Evolutionary conservation across 2,113 vertebrate species (phyloP), one percentile per base, ranked within the genome.

Genomic region (Cromileptes altivelis): DNA sequence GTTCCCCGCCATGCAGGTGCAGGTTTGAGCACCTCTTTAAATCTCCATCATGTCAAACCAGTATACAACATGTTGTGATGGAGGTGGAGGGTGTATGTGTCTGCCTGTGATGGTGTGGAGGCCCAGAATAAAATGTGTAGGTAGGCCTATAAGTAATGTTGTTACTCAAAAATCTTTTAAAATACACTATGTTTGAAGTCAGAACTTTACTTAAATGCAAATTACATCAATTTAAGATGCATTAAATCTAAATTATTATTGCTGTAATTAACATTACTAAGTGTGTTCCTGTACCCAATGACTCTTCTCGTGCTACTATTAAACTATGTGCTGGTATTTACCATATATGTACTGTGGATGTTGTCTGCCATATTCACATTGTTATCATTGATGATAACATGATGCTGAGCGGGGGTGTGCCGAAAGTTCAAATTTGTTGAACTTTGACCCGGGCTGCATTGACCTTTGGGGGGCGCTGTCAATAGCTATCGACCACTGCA

Each of bases 21-120:
- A 75, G 50, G 74, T 78, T 77, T 78, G 69, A 55, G 45, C 52
- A 57, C 60, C 23, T 52, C 82, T 83, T 78, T 82, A 63, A 60
- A 72, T 82, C 67, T 68, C 30, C n/a, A 71, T 85, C 27, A 64
- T 70, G 62, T 74, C 64, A 81, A 49, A 74, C 40, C 57, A 64
- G 50, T 82, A 68, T 57, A 49, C 65, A 71, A 52, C 57, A 40
- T 19, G 47, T 18, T 64, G 50, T 45, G 56, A 56, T 62, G 27
- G 33, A 60, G 50, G 57, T 25, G 55, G 65, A 65, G 58, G 27
- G 15, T 0, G 79, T 45, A 6, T 17, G 15, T 55, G 6, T 50
- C 47, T 52, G n/a, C 1, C 9, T 70, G 30, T 45, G n/a, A 19
- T n/a, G 45, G 69, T 55, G 23, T 61, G 15, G n/a, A 10, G 4